Evolutionary conservation across 2,113 vertebrate genomes (phyloP).

Genomic region (Mionectes macconnelli): DNA sequence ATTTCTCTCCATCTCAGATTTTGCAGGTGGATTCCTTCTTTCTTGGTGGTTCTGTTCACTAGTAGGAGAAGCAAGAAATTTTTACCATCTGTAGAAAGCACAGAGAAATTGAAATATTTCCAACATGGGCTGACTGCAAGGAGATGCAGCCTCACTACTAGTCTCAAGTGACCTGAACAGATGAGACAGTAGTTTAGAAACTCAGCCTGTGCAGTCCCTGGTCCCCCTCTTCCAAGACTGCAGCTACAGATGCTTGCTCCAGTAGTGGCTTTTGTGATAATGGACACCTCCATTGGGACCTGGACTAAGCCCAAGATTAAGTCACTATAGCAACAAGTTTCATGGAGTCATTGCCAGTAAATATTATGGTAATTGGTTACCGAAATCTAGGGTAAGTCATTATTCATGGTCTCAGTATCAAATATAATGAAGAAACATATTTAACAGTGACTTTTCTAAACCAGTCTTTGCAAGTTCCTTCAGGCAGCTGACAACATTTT

Average conservation of each 20-base stretch:
- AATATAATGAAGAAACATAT: background rate
- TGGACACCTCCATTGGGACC: background rate
- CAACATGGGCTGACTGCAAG: background rate
- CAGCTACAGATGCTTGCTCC: background rate
- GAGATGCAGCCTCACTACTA: background rate
- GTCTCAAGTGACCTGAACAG: background rate
- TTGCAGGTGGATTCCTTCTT: background rate
- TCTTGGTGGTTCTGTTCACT: background rate
- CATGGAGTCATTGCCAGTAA: conserved; percentile 5
- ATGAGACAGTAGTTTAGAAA: conserved; percentile 31
- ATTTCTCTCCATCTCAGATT: background rate
- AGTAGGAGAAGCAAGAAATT: background rate
- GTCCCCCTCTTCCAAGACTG: background rate
- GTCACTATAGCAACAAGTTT: conserved; percentile 40
- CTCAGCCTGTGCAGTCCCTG: background rate
- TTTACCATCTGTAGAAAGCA: background rate
- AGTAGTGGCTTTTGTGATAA: conserved; percentile 19
- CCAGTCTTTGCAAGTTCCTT: background rate
- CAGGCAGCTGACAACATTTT: background rate
- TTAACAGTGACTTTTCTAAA: background rate
- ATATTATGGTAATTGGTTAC: conserved; percentile 46
- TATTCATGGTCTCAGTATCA: background rate
- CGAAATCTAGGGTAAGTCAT: conserved; percentile 21
- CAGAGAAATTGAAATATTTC: background rate
- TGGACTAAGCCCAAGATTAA: conserved; percentile 11